Percentiles rank a stretch among this genome's conserved stretches.
phyloP scores from a whole-genome alignment of 2,888 invertebrate species.

The Coelinius sp. region DNA sequence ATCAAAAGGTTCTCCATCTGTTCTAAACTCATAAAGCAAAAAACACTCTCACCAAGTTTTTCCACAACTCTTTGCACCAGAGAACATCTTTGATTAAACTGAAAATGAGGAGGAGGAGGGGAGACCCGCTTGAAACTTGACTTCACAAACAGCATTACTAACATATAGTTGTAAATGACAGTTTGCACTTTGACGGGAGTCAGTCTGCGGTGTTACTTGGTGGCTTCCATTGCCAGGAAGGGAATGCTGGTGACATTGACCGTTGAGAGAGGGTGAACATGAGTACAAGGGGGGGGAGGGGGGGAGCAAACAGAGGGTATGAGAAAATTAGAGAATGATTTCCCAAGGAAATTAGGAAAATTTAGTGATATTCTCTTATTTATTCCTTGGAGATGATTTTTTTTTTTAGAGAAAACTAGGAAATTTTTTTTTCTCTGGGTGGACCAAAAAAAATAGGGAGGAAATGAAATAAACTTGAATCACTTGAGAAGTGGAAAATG shows the following conservation, averaged over 20 bases:
- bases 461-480: neutral
- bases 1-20: neutral
- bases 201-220: neutral
- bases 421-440: neutral
- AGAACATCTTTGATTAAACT: neutral
- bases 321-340: constrained; percentile 9
- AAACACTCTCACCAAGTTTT: neutral
- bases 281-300: constrained; percentile 17
- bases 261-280: constrained; percentile 28
- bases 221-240: neutral
- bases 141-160: constrained; percentile 10
- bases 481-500: neutral
- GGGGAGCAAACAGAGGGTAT: neutral
- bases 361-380: neutral
- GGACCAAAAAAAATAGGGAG: neutral
- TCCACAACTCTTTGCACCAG: neutral
- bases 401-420: no score
- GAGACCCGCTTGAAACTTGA: neutral
- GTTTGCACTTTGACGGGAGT: constrained; percentile 55
- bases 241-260: constrained; percentile 20
- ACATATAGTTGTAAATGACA: constrained; percentile 1
- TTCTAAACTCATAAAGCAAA: no score
- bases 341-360: neutral
- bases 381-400: neutral
- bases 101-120: neutral